Conservation (phyloP, 2,113 vertebrate genomes). For the Peromyscus polionotus region DNA sequence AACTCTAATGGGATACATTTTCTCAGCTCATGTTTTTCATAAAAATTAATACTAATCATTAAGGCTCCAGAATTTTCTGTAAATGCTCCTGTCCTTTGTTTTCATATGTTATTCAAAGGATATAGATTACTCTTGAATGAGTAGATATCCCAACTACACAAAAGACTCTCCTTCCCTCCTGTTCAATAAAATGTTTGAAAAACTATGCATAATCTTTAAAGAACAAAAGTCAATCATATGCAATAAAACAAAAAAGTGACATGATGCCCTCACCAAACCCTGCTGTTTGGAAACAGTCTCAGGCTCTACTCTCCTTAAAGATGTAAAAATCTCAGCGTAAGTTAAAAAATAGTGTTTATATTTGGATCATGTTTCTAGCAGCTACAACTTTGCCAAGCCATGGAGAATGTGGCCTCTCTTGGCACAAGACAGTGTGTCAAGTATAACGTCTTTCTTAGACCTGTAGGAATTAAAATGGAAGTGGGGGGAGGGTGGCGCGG, state of each 20-base stretch:
- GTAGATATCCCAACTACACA: background rate
- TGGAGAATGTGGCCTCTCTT: slow-evolving; percentile 80
- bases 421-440: slow-evolving; percentile 75
- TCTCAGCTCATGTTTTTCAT: background rate
- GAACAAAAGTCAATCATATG: background rate
- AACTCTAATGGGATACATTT: slow-evolving; percentile 4
- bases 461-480: slow-evolving; percentile 79
- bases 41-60: slow-evolving; percentile 40
- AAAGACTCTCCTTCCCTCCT: slow-evolving; percentile 4
- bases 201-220: background rate
- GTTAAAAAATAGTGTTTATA: slow-evolving; percentile 51
- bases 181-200: background rate
- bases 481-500: too few species aligned
- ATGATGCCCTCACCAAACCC: background rate
- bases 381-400: slow-evolving; percentile 22
- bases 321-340: background rate
- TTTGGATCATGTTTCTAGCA: background rate
- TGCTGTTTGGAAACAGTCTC: background rate
- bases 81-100: slow-evolving; percentile 37
- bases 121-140: background rate
- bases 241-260: slow-evolving; percentile 11
- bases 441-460: slow-evolving; percentile 80
- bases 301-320: background rate
- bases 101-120: slow-evolving; percentile 26
- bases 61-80: background rate